Conservation (phyloP, 2,113 vertebrate species). For the Muntiacus muntjak region DNA sequence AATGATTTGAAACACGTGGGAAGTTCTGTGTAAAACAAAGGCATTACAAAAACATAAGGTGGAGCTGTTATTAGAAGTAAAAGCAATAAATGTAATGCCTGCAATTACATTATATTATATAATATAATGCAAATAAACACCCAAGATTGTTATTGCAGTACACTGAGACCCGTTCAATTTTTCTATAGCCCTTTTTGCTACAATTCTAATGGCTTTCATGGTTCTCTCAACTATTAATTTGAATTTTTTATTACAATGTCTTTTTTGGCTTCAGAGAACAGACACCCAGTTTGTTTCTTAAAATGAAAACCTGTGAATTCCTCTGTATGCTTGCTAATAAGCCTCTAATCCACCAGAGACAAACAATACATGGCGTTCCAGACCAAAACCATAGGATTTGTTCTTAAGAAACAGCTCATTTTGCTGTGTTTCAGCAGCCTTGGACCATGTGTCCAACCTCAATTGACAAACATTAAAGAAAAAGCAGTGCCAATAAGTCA, state of each 20-base stretch:
- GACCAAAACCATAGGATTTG: background rate
- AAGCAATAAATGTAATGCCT: background rate
- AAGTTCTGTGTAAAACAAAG: background rate
- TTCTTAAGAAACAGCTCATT: background rate
- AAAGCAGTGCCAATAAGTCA: background rate
- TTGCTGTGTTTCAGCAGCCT: background rate
- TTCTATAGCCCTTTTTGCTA: background rate
- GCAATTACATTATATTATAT: background rate
- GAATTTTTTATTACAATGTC: background rate
- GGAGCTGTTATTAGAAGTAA: background rate
- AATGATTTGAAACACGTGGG: background rate
- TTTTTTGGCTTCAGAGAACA: background rate
- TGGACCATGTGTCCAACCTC: background rate
- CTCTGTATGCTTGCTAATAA: background rate
- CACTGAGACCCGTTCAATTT: background rate
- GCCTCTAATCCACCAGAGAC: background rate
- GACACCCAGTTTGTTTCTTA: background rate
- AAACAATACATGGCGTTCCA: background rate
- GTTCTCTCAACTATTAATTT: constrained; percentile 32
- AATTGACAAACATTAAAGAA: background rate
- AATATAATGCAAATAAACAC: background rate
- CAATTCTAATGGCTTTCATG: background rate
- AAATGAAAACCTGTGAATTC: background rate
- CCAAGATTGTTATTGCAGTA: background rate
- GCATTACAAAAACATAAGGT: background rate